Base-by-base conservation (phyloP, 2,113 vertebrate species). In the Chloroceryle aenea region DNA sequence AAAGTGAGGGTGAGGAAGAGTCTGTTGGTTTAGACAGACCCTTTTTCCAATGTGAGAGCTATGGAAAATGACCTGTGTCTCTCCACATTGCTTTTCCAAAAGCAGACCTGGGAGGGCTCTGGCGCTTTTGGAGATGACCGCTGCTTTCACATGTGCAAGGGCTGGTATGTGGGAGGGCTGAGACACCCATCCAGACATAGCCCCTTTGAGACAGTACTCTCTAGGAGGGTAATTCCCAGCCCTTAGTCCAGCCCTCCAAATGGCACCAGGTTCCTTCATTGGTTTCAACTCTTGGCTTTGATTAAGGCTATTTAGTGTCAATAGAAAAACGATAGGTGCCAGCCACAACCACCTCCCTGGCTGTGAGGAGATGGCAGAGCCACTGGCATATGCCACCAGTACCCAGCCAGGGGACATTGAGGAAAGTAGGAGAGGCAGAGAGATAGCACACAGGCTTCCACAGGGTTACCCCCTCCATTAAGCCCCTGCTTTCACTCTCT, bases 301-400 rank as follows among this genome's bases (percentile, higher is more conserved):
- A 96, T 97, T 97, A 97, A 97, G 97, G 97, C 97, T 97, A 95
- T 92, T 96, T 66, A 97, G 93, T 97, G 96, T 82, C 94, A 93
- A 95, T 95, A 96, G 88, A 95, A 89, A 95, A 95, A 90, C 63
- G 42, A 85, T 48, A 91, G 71, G 55, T 62, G 62, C 21, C 86
- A 83, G 78, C 34, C 38, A 50, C 34, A 71, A 26, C 47, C 69
- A 66, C 74, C 77, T 71, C 73, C 82, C 61, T 55, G 34, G 43
- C 43, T 91, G 84, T 20, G 4, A 68, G 86, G 80, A 81, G 52
- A 40, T 59, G 52, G 79, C 83, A 93, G 27, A 93, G 90, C 5
- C 75, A 69, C 79, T 81, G 87, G 82, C 81, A 97, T 87, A 87
- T 94, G 62, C 74, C 90, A 83, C 68, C 75, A 71, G 85, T 55